These are phyloP conservation scores for Ctenopoma kingsleyae DNA, from an alignment of 2,797 vertebrate genomes.

Conservation along the genomic window DNA sequence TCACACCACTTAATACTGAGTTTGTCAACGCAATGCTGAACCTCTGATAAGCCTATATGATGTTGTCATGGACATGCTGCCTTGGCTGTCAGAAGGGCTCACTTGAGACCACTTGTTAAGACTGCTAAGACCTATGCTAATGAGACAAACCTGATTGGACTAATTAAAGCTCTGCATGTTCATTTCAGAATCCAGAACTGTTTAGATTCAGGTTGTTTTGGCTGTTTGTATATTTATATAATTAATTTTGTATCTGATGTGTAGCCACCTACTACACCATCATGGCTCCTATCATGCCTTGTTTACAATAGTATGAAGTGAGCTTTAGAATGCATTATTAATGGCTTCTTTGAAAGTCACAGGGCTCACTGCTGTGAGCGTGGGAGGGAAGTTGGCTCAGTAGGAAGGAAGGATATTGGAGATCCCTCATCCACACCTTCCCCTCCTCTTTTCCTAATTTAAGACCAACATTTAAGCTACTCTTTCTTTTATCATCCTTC, in stretches of 20 bases:
- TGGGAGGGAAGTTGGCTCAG: conserved; percentile 60
- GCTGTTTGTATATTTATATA: not conserved
- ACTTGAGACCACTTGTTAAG: conserved; percentile 31
- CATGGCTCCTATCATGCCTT: conserved; percentile 49
- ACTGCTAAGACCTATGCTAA: conserved; percentile 17
- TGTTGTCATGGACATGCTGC: conserved; percentile 48
- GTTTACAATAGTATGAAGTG: conserved; percentile 74
- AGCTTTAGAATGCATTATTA: conserved; percentile 71
- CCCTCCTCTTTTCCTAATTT: conserved; percentile 37
- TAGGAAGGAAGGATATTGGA: conserved; percentile 51
- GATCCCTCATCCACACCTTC: conserved; percentile 41
- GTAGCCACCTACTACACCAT: conserved; percentile 19
- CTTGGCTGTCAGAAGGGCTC: conserved; percentile 28
- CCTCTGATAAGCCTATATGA: conserved; percentile 37
- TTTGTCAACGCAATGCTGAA: conserved; percentile 8
- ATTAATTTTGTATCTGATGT: conserved; percentile 17
- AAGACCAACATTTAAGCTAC: conserved; percentile 40
- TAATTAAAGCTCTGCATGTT: conserved; percentile 22
- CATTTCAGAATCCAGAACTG: not conserved
- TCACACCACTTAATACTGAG: conserved; percentile 25
- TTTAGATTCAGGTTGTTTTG: conserved; percentile 2
- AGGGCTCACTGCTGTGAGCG: conserved; percentile 58
- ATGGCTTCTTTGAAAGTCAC: conserved; percentile 72
- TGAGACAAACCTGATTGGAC: conserved; percentile 32
- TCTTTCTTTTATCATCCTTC: conserved; percentile 42